Base-by-base conservation (phyloP, 1,140 invertebrate genomes). In the Lutraria rhynchaena region DNA sequence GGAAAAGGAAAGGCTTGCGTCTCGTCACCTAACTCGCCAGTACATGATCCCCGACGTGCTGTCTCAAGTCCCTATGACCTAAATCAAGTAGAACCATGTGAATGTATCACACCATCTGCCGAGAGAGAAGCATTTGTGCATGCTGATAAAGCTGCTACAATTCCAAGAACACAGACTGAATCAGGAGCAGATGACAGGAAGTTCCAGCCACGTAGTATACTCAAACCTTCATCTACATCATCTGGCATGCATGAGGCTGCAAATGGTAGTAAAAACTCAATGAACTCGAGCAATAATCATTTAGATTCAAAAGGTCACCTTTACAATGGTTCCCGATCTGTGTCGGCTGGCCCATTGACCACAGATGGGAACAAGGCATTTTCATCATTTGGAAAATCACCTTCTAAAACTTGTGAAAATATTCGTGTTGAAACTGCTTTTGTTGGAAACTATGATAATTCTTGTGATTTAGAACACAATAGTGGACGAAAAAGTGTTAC, bases 11-110 rank as follows among this genome's bases (percentile, higher is more conserved):
- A 82, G 37, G 86, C 88, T 31, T 46, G 37, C 31, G 93, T 97
- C 58, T 98, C 97, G 81, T 99, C 97, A 37, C 98, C 97, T 60
- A 97, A 97, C 24, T 98, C 97, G 82, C 98, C 98, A 0, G 83
- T 88, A n/a, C 85, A 85, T 41, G 75, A 71, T 37, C 96, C 69
- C 93, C 96, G 90, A 95, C 95, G 90, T 96, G 96, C 93, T 96
- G 97, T 94, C 95, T 96, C 67, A 93, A 96, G 93, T 96, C 96
- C 93, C 94, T 96, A 93, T 93, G 86, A 87, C 31, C 74, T 88
- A 31, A 81, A 73, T 33, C 67, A 71, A 29, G 55, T 74, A 33
- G 69, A 81, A 37, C 78, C 78, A 24, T 81, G 78, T 73, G 78
- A 81, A 46, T 81, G 78, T 65, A 81, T 76, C 33, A 77, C 78